Evolutionary conservation across 2,113 vertebrate species (phyloP).

Genomic region (Lagopus leucura): DNA sequence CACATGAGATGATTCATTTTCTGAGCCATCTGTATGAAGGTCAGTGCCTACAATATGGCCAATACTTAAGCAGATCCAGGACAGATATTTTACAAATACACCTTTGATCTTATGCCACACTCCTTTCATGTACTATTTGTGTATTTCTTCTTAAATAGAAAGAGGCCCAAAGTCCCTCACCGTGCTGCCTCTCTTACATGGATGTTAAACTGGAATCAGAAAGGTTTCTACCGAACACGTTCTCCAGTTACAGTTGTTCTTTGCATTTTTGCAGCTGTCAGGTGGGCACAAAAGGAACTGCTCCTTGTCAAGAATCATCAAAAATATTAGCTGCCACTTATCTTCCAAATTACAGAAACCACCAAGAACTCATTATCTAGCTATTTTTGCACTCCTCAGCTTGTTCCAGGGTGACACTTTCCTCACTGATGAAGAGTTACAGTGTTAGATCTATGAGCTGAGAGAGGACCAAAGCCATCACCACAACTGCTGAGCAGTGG

Average conservation of each 20-base stretch:
- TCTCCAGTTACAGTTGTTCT: conserved; percentile 11
- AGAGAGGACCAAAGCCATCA: neutral
- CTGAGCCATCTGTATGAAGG: neutral
- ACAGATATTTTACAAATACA: neutral
- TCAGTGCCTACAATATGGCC: neutral
- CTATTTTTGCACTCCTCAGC: neutral
- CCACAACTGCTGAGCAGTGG: neutral
- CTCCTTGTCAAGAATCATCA: neutral
- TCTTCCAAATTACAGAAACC: neutral
- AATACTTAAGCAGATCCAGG: neutral
- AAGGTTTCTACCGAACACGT: neutral
- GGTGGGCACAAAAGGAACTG: neutral
- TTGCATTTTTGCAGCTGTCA: neutral
- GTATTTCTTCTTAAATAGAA: neutral
- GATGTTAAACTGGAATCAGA: neutral
- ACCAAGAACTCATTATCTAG: neutral
- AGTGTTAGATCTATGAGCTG: neutral
- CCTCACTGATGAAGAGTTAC: neutral
- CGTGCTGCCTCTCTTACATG: neutral
- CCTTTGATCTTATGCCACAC: neutral
- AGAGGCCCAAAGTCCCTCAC: neutral
- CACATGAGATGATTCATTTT: neutral
- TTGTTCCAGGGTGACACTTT: neutral
- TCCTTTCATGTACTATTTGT: neutral
- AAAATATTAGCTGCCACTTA: neutral